Conservation (phyloP, 2,797 vertebrate genomes). For the Cichlasoma orientale region DNA sequence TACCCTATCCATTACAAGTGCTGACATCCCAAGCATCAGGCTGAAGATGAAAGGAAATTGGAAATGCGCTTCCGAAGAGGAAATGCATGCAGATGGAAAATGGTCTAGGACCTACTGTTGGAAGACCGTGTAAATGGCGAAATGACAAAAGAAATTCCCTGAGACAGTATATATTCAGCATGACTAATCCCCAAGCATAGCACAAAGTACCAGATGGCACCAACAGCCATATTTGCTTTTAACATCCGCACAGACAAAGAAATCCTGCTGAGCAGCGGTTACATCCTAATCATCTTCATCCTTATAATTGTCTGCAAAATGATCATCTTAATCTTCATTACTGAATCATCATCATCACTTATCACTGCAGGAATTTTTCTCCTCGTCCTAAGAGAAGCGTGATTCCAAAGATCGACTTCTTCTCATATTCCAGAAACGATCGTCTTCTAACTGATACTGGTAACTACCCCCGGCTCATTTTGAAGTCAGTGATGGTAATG, state of each 20-base stretch:
- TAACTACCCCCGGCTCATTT: not conserved
- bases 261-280: constrained; percentile 30
- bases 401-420: not conserved
- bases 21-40: constrained; percentile 40
- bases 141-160: constrained; percentile 51
- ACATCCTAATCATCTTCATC: constrained; percentile 20
- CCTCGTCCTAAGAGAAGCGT: not conserved
- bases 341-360: constrained; percentile 33
- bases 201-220: constrained; percentile 59
- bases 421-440: not conserved
- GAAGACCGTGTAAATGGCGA: constrained; percentile 31
- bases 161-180: constrained; percentile 48
- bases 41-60: constrained; percentile 49
- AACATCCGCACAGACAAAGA: constrained; percentile 33
- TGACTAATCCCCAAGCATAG: constrained; percentile 57
- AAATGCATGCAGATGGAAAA: constrained; percentile 58
- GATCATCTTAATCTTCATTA: constrained; percentile 48
- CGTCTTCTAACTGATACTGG: not conserved
- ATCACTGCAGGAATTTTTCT: constrained; percentile 16
- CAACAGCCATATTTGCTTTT: constrained; percentile 47
- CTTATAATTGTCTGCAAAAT: constrained; percentile 14
- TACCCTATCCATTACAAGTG: constrained; percentile 38
- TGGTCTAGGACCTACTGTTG: constrained; percentile 1
- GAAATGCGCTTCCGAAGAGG: constrained; percentile 43
- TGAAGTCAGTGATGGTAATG: not conserved